Base-by-base conservation (phyloP, 2,113 vertebrate genomes). In the Neodontobutis hainanensis region DNA sequence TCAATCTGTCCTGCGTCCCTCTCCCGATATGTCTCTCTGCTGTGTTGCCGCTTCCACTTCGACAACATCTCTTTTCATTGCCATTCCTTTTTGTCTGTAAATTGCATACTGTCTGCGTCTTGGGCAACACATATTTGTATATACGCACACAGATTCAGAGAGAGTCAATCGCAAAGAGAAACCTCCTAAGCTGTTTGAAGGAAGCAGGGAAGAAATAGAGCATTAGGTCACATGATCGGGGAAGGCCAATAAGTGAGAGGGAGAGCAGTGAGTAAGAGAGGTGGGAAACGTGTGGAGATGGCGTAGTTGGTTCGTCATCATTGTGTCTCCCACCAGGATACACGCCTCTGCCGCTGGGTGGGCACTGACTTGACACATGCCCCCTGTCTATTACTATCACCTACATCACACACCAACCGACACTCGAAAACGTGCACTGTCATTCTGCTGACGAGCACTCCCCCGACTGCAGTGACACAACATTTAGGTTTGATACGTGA, bases 131-230 rank as follows among this genome's bases (percentile, higher is more conserved):
- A 48, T 73, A 77, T 78, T 83, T 61, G 32, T 58, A 80, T 52
- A 75, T 34, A 61, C 48, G 70, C 70, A 55, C 77, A 55, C 64
- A 85, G 75, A 85, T 78, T 14, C 6, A 38, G 32, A 35, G 77
- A 87, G 80, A 82, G 73, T 80, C 85, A 77, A 86, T 85, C 69
- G 87, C 66, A 75, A 77, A 87, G 81, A 87, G 80, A 85, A 91
- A 86, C 73, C 73, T 70, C 59, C 69, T 47, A 77, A 85, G 85
- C 84, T 74, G 83, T 86, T 81, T 67, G 76, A 78, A 67, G 69
- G 57, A 86, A 88, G 69, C 77, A 87, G 84, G 78, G 81, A 81
- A 87, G 89, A 89, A 89, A 82, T 73, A 78, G 87, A 87, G 74
- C 81, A 82, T 81, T 76, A 64, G 82, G 78, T 86, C 88, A 91